Conservation (phyloP, 2,113 vertebrate genomes). For the Suricata suricatta region DNA sequence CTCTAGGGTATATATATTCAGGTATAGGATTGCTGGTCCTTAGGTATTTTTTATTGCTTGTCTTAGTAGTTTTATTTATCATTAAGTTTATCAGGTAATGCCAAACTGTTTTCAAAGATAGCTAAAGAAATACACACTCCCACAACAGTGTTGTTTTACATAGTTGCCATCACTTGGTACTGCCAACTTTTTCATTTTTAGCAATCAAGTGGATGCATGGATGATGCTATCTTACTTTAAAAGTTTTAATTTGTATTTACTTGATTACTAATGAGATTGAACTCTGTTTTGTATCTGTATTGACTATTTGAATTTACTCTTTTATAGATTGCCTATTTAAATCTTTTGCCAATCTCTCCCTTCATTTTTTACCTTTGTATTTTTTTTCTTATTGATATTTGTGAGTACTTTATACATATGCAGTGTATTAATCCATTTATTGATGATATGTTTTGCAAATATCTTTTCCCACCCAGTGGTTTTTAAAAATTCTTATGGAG, state of each 20-base stretch:
- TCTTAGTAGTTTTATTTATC: not conserved
- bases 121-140: not conserved
- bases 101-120: constrained; percentile 10
- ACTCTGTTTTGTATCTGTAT: not conserved
- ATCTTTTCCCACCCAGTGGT: not conserved
- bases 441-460: not conserved
- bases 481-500: not conserved
- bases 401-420: not conserved
- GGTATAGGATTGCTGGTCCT: not conserved
- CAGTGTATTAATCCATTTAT: not conserved
- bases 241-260: constrained; percentile 12
- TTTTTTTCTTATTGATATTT: constrained; percentile 35
- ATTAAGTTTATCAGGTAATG: not conserved
- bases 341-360: not conserved
- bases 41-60: not conserved
- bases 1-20: not conserved
- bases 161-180: not conserved
- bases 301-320: not conserved
- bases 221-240: not conserved
- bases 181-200: not conserved
- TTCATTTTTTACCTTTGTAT: not conserved
- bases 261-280: not conserved
- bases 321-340: constrained; percentile 29
- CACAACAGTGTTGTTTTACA: not conserved
- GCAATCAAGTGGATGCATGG: not conserved